Evolutionary conservation across 37 sponge, comb jelly and placozoan species (phyloP).

Genomic region (Agelas oroides): DNA sequence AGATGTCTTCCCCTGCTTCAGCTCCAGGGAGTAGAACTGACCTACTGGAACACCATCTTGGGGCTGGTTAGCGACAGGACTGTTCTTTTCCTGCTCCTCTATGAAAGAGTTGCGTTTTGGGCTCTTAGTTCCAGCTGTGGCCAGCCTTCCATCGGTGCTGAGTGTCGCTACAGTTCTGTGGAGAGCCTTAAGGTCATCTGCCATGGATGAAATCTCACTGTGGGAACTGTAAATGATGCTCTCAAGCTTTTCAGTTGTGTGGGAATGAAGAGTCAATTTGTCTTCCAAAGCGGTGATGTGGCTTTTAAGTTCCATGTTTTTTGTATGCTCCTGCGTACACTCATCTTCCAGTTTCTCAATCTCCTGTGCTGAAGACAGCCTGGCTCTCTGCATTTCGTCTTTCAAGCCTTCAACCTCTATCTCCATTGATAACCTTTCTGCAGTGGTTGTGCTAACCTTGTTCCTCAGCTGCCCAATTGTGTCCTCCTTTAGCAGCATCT

Average conservation of each 20-base stretch:
- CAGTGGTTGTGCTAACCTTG: constrained; percentile 26
- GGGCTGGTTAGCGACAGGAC: too few species aligned
- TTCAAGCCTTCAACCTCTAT: constrained; percentile 69
- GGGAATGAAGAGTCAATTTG: not conserved
- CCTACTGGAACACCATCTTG: not conserved
- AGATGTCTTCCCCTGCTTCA: constrained; percentile 17
- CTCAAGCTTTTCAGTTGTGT: constrained; percentile 42
- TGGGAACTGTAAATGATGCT: constrained; percentile 38
- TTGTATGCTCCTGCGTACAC: constrained; percentile 25
- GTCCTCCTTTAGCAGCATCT: constrained; percentile 52
- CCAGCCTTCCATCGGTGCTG: not conserved
- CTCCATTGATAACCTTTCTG: constrained; percentile 58
- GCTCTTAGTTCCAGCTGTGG: not conserved
- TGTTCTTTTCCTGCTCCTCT: not conserved
- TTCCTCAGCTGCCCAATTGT: constrained; percentile 55
- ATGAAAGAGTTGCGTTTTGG: not conserved
- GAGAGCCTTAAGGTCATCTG: constrained; percentile 46
- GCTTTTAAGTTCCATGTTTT: constrained; percentile 38
- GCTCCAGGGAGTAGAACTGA: constrained; percentile 7
- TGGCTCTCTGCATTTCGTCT: constrained; percentile 47
- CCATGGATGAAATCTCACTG: constrained; percentile 36
- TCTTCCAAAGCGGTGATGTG: constrained; percentile 34
- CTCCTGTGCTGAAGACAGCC: constrained; percentile 24
- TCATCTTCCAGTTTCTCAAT: constrained; percentile 63
- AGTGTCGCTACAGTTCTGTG: constrained; percentile 40